Base-by-base conservation (phyloP, 2,888 invertebrate genomes). In the Scaptomyza reducta region DNA sequence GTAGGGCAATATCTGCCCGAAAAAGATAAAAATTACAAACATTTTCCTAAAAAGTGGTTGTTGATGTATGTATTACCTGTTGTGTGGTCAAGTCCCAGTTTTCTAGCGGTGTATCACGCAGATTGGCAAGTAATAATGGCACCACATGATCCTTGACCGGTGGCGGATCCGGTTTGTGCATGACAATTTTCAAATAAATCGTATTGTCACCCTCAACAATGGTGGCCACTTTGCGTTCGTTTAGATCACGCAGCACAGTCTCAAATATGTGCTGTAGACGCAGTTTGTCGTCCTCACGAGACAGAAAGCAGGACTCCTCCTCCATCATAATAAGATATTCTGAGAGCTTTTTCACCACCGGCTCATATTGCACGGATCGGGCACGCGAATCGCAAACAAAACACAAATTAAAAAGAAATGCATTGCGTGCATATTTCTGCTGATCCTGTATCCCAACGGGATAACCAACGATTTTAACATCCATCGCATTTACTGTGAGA, bases 81-180 rank as follows among this genome's bases (percentile, higher is more conserved):
- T 97, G 96, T 0, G 98, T 98, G 1, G 98, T 98, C 33, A 98
- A 94, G 90, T 98, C 98, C 98, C 98, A 98, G 67, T 96, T 95
- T 41, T 96, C 95, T 6, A 94, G 93, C 49, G 94, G 93, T 31
- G 94, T 94, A 18, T 94, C 93, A 47, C 94, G 94, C 11, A 94
- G 92, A 53, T 95, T 94, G 2, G 93, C 87, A 22, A 95, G 92
- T 77, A 98, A 94, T 55, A 98, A 94, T 0, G 98, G 98, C 1
- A 99, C 98, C 92, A 98, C 96, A 90, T 97, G 95, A 91, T 98
- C 98, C 63, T 94, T 93, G 0, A 98, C 97, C 3, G 94, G 93
- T 0, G 94, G 93, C 0, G 98, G 98, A 90, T 97, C 97, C 11
- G 95, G 94, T 60, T 96, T 95, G 14, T 96, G 94, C 80, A 95